Conservation (phyloP, 2,797 vertebrate genomes). For the Eospalax fontanierii region DNA sequence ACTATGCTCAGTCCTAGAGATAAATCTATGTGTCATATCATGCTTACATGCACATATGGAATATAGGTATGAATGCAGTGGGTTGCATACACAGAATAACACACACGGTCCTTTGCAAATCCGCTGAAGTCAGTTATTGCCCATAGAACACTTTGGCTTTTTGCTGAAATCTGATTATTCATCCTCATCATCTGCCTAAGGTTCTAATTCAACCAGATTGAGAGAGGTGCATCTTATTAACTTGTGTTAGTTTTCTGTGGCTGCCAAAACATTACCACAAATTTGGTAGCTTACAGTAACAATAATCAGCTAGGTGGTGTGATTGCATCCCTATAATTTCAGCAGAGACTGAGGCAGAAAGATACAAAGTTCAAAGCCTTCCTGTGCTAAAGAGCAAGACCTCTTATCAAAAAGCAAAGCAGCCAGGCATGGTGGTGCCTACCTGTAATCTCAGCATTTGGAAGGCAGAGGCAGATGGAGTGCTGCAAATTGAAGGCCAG, state of each 20-base stretch:
- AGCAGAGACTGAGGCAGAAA: background rate
- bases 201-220: background rate
- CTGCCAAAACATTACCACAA: background rate
- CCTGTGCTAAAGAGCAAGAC: background rate
- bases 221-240: background rate
- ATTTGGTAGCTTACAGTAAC: background rate
- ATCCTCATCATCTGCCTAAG: slow-evolving; percentile 21
- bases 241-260: slow-evolving; percentile 21
- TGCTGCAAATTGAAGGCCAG: background rate
- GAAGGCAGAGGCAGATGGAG: background rate
- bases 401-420: background rate
- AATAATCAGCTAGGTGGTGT: background rate
- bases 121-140: slow-evolving; percentile 38
- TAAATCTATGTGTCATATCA: background rate
- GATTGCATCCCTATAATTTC: background rate
- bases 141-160: background rate
- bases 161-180: background rate
- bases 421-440: background rate
- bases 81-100: slow-evolving; percentile 25
- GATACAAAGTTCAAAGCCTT: background rate
- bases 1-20: background rate
- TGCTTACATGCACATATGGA: background rate
- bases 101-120: slow-evolving; percentile 21
- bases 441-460: background rate
- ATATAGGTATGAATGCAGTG: background rate